Base-by-base conservation (phyloP, 2,888 invertebrate species). In the Cryptocheilus praepositus region DNA sequence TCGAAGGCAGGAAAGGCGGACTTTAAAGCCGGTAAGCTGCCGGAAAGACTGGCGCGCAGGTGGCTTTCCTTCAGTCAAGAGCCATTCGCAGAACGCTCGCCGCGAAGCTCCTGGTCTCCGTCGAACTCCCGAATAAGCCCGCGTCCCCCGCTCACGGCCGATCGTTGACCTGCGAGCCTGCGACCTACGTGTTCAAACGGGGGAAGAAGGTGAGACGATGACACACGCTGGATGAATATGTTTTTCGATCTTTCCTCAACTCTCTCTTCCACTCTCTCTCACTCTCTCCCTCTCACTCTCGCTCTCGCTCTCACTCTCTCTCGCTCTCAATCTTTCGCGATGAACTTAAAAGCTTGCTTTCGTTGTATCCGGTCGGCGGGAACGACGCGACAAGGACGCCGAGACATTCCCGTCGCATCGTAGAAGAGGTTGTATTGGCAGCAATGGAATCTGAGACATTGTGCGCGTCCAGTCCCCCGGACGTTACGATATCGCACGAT, bases 331-430 rank as follows among this genome's bases (percentile, higher is more conserved):
- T 70, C 63, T 70, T 55, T 74, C 70, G 21, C 52, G 46, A 66
- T 74, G 76, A 79, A 81, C 73, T 79, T 82, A 81, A 80, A 81
- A 83, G 84, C 86, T 86, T 84, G 85, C 86, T 88, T 36, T 88
- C 88, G 88, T 88, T 88, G 88, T 88, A 86, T 86, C 86, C 86
- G 85, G 85, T 87, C 85, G 85, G 81, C 84, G 87, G 83, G 86
- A 86, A 84, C 80, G 74, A 76, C 67, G 63, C 79, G 77, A 78
- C 78, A 49, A 21, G 57, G 49, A 46, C 64, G 57, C 71, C 76
- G 76, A 73, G 70, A 63, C 72, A 81, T 80, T 78, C 83, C 81
- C 81, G 77, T 74, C 71, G 73, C 70, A 72, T 77, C 74, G n/a
- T 49, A 49, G 76, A 81, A 79, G 82, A 79, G 79, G 74, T 73